phyloP scores from a whole-genome alignment of 2,113 vertebrate species.

The Melanerpes formicivorus region DNA sequence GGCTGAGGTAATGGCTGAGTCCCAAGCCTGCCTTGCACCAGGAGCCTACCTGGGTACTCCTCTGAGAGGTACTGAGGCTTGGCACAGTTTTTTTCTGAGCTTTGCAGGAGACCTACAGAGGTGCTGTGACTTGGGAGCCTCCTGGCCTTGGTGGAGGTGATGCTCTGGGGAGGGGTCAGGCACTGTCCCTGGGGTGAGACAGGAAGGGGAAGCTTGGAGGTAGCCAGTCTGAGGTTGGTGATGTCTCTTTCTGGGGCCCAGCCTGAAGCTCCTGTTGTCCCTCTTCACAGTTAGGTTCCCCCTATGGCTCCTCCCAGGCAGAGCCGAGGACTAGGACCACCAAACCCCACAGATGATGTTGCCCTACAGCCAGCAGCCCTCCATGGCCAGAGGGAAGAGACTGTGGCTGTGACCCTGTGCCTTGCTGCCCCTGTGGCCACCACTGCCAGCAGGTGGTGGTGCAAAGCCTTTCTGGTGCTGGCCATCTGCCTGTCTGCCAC shows the following conservation, averaged over 20 bases:
- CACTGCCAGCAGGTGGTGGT: accelerated
- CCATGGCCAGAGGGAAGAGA: accelerated
- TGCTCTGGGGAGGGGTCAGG: not conserved
- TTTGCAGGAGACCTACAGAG: not conserved
- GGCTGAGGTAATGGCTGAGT: not conserved
- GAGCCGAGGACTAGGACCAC: not conserved
- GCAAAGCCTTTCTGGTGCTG: not conserved
- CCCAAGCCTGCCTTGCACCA: accelerated
- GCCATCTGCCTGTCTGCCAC: accelerated
- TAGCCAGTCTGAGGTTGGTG: not conserved
- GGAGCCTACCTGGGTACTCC: not conserved
- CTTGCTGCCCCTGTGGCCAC: not conserved
- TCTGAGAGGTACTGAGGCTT: not conserved
- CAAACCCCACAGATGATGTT: accelerated
- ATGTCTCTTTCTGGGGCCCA: not conserved
- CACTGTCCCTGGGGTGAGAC: not conserved
- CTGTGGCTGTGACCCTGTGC: accelerated
- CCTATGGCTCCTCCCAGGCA: not conserved
- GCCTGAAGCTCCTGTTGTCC: not conserved
- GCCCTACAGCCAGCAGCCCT: accelerated
- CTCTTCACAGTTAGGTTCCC: not conserved
- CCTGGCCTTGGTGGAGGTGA: not conserved
- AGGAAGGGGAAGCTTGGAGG: not conserved
- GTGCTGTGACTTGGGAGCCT: not conserved
- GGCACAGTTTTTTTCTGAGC: not conserved